Percentiles rank a stretch among this genome's conserved stretches.
phyloP scores from a whole-genome alignment of 2,888 invertebrate species.

The Callyntrura guangdongensis region DNA sequence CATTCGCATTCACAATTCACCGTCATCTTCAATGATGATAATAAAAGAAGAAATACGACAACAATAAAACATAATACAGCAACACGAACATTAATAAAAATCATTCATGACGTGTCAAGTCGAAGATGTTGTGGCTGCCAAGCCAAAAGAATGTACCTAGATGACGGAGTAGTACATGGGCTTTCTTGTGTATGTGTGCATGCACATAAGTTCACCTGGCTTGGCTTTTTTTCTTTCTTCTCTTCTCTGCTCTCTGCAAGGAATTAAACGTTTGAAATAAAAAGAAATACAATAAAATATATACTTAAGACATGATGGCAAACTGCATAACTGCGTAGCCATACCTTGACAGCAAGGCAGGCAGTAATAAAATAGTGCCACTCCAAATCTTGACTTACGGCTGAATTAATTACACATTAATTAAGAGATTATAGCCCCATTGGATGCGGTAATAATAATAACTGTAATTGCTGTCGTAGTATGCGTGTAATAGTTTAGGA shows the following conservation, averaged over 20 bases:
- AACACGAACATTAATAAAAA: constrained; percentile 74
- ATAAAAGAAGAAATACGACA: constrained; percentile 65
- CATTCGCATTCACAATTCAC: constrained; percentile 48
- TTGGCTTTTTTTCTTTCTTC: constrained; percentile 5
- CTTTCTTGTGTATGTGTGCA: constrained; percentile 19
- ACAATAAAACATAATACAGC: constrained; percentile 69
- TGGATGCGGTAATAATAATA: constrained; percentile 73
- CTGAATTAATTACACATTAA: constrained; percentile 85
- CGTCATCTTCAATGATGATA: constrained; percentile 59
- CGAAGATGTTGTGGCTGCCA: constrained; percentile 72
- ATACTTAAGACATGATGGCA: constrained; percentile 58
- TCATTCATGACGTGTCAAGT: constrained; percentile 77
- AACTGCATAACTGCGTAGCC: constrained; percentile 31
- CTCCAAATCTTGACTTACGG: constrained; percentile 84
- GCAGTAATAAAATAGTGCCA: constrained; percentile 77
- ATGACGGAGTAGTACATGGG: constrained; percentile 7
- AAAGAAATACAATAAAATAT: constrained; percentile 23
- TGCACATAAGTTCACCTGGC: constrained; percentile 51
- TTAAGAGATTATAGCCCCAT: constrained; percentile 83
- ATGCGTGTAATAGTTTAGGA: constrained; percentile 33
- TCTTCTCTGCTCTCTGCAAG: constrained; percentile 23
- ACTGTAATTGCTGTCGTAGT: constrained; percentile 64
- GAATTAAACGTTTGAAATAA: constrained; percentile 47
- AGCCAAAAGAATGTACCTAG: constrained; percentile 45
- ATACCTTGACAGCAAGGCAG: constrained; percentile 65